These are phyloP conservation scores for Oreohelix idahoensis DNA, from an alignment of 1,140 invertebrate genomes.

Conservation along the genomic window DNA sequence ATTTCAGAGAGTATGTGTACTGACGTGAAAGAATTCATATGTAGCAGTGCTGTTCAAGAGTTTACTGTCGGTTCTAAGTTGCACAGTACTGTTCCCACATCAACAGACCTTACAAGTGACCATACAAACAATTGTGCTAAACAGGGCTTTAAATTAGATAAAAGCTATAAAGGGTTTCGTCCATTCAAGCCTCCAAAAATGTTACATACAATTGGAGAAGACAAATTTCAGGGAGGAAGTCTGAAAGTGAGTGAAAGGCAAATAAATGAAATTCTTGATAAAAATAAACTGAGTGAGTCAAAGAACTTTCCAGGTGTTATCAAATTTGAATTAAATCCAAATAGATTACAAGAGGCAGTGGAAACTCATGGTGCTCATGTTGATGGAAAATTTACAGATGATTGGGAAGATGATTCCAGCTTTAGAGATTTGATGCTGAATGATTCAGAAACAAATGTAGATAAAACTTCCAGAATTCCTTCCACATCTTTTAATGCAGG, in stretches of 20 bases:
- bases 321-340: not conserved
- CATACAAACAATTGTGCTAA: not conserved
- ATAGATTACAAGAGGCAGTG: not conserved
- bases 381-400: not conserved
- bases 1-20: too few species aligned
- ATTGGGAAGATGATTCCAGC: conserved; percentile 8
- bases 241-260: not conserved
- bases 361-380: not conserved
- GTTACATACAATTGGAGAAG: not conserved
- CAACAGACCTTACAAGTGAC: not conserved
- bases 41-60: not conserved
- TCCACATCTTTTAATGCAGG: too few species aligned
- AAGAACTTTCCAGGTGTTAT: not conserved
- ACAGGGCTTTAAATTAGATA: not conserved
- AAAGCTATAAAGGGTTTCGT: not conserved
- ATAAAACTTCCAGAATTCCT: too few species aligned
- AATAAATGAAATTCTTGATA: not conserved
- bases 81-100: not conserved
- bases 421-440: not conserved
- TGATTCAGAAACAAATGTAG: not conserved
- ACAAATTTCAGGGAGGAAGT: not conserved
- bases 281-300: not conserved
- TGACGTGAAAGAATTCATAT: not conserved
- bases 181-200: not conserved
- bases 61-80: not conserved